Conservation (phyloP, 1,140 invertebrate genomes). For the Megalonaias nervosa region DNA sequence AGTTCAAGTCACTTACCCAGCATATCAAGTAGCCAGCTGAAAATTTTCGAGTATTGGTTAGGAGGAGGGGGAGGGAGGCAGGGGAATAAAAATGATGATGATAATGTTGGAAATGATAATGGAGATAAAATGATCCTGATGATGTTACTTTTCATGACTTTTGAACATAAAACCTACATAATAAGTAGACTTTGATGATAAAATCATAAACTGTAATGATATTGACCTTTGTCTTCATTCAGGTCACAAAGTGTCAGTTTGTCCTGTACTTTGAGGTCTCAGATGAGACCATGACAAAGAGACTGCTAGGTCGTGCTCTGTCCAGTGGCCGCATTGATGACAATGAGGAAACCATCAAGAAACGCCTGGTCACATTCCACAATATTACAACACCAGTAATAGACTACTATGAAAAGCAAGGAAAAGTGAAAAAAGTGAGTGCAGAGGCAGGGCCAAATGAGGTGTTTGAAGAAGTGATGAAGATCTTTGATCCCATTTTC, state of each 20-base stretch:
- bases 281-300: conserved; percentile 87
- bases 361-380: conserved; percentile 93
- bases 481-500: conserved; percentile 69
- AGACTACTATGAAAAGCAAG: conserved; percentile 87
- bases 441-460: conserved; percentile 82
- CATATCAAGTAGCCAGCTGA: no score
- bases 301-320: conserved; percentile 88
- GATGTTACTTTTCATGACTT: background rate
- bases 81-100: no score
- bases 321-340: conserved; percentile 97
- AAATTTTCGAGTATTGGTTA: no score
- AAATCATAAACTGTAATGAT: background rate
- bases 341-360: conserved; percentile 97
- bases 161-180: background rate
- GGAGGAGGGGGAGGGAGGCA: no score
- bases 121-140: background rate
- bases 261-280: conserved; percentile 88
- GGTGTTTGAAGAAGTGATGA: conserved; percentile 83
- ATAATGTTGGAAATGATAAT: background rate
- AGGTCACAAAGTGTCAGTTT: conserved; percentile 84
- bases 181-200: background rate
- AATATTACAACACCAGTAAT: conserved; percentile 92
- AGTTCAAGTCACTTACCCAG: no score
- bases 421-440: conserved; percentile 80
- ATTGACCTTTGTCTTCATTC: conserved; percentile 30